Percentiles rank a stretch among this genome's conserved stretches.
These are phyloP conservation scores for Hirtodrosophila cameraria DNA, from an alignment of 2,888 invertebrate genomes.

Conservation along the genomic window DNA sequence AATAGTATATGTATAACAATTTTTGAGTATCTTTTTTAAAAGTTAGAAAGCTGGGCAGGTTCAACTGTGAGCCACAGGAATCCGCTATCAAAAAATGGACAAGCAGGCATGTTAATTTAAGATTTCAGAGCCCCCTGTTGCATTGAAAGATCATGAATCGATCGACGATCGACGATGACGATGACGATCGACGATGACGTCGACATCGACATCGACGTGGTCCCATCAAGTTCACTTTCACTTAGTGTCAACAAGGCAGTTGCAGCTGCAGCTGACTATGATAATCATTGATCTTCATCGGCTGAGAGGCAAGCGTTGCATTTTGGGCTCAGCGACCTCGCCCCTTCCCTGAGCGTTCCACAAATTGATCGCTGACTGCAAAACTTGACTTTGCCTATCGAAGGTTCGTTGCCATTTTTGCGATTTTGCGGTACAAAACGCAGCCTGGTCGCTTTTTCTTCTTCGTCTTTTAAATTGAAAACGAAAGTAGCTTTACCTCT, in stretches of 20 bases:
- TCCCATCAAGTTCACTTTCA: constrained; percentile 78
- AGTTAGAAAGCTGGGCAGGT: neutral
- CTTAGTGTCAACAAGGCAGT: constrained; percentile 73
- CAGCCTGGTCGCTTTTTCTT: constrained; percentile 37
- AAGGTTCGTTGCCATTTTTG: constrained; percentile 78
- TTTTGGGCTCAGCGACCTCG: constrained; percentile 32
- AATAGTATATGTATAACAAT: no score
- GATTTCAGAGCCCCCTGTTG: constrained; percentile 11
- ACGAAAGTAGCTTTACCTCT: constrained; percentile 73
- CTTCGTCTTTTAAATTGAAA: constrained; percentile 65
- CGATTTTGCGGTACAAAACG: constrained; percentile 54
- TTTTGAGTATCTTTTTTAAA: no score
- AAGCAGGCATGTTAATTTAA: constrained; percentile 11
- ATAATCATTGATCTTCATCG: constrained; percentile 83
- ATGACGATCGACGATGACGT: constrained; percentile 29
- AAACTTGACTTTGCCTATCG: constrained; percentile 72
- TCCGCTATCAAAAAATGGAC: constrained; percentile 1
- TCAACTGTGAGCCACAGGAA: neutral
- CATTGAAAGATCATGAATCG: constrained; percentile 35
- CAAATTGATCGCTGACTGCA: constrained; percentile 53
- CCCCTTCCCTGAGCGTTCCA: constrained; percentile 19
- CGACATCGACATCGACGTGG: constrained; percentile 44
- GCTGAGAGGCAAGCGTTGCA: constrained; percentile 48
- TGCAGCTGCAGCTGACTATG: constrained; percentile 65
- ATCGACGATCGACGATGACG: constrained; percentile 31